These are phyloP conservation scores for Tetrao urogallus DNA, from an alignment of 2,113 vertebrate genomes.

Conservation along the genomic window DNA sequence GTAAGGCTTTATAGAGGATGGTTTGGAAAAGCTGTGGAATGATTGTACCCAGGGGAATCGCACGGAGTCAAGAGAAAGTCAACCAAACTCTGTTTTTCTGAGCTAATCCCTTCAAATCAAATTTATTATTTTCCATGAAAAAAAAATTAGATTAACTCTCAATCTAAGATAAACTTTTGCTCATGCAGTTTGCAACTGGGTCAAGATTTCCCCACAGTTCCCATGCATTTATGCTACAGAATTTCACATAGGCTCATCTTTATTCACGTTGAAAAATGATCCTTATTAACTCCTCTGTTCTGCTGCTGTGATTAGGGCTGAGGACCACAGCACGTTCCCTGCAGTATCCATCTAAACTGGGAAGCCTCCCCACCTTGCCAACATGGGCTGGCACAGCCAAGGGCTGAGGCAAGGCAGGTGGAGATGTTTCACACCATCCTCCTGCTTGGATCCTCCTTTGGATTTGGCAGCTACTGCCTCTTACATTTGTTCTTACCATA, in stretches of 20 bases:
- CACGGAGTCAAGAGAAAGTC: not conserved
- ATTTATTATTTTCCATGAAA: not conserved
- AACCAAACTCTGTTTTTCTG: not conserved
- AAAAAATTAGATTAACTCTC: not conserved
- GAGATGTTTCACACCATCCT: not conserved
- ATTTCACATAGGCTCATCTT: not conserved
- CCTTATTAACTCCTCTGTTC: not conserved
- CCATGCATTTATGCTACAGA: not conserved
- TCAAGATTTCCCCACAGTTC: not conserved
- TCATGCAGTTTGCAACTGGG: not conserved
- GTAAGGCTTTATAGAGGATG: not conserved
- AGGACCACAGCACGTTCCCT: not conserved
- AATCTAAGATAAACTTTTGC: not conserved
- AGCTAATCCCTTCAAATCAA: not conserved
- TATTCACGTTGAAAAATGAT: not conserved
- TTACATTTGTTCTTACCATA: conserved; percentile 22
- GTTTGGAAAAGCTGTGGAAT: not conserved
- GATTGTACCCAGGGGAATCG: not conserved
- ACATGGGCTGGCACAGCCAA: fast-evolving
- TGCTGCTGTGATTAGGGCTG: not conserved
- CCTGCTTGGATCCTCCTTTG: not conserved
- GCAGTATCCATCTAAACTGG: not conserved
- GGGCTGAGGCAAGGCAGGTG: not conserved
- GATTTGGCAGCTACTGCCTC: not conserved
- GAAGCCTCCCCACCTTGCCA: not conserved